Conservation (phyloP, 1,140 invertebrate genomes). For the Halesus radiatus region DNA sequence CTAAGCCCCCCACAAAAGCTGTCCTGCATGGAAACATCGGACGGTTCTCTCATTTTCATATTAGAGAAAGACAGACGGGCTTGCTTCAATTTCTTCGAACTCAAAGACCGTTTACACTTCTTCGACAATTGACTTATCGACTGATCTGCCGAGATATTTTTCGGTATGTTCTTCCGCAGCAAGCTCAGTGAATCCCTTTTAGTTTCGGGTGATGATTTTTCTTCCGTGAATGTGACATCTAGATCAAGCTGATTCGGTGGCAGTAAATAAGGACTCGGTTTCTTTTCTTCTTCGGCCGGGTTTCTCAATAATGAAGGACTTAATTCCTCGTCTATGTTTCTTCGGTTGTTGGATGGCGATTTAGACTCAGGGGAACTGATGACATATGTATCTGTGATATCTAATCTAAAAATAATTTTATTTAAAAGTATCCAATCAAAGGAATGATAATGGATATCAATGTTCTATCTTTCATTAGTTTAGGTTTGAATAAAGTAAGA, state of each 20-base stretch:
- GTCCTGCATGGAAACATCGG: constrained; percentile 40
- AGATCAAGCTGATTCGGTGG: background rate
- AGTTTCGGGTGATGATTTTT: background rate
- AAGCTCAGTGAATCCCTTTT: constrained; percentile 35
- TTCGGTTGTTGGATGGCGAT: background rate
- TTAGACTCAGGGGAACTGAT: background rate
- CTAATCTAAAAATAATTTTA: background rate
- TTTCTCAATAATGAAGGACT: constrained; percentile 24
- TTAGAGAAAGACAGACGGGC: constrained; percentile 46
- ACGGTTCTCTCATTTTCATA: constrained; percentile 30
- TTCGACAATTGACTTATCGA: constrained; percentile 7
- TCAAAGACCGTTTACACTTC: constrained; percentile 13
- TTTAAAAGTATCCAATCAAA: no score
- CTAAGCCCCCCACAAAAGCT: constrained; percentile 49
- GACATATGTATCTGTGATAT: constrained; percentile 2
- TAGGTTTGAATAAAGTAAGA: no score
- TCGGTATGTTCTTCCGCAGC: constrained; percentile 20
- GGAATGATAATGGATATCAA: no score
- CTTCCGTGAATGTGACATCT: background rate
- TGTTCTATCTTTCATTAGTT: no score
- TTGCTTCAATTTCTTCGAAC: constrained; percentile 50
- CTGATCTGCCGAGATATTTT: background rate
- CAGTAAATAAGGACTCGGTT: background rate
- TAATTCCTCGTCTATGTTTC: background rate
- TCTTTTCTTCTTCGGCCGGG: constrained; percentile 8